Evolutionary conservation across 2,888 invertebrate species (phyloP), one percentile per base, ranked within the genome.

Genomic region (Tuberolachnus salignus): DNA sequence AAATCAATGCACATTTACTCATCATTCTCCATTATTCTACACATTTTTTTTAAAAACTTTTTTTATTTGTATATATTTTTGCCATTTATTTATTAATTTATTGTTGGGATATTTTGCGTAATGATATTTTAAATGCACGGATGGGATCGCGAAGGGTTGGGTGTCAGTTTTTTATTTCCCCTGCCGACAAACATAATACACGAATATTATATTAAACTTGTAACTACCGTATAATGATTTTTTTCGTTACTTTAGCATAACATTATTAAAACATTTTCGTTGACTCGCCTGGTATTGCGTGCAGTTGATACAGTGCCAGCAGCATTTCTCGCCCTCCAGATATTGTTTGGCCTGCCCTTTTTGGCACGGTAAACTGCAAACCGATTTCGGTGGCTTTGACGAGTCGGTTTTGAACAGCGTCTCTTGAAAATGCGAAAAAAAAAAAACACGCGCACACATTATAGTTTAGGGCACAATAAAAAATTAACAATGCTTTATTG

Each of bases 241-340:
- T 69, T 69, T 34, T 42, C 42, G 14, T 69, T 72, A 34, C 34
- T 34, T 34, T 34, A 34, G 34, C 3, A 34, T 34, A 34, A 34
- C n/a, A n/a, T n/a, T 61, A 49, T 19, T 61, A 61, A 66, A 75
- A 57, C 75, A 44, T 21, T 26, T 16, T 67, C 6, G 6, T 34
- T 34, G 34, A 34, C 75, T 86, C 85, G 91, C 92, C 90, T 95
- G 93, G 87, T 94, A 94, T 84, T 91, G 91, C 66, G 92, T 91
- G 86, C 97, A 95, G 86, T 93, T 93, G 87, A 93, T 92, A 86
- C 95, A 96, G 85, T 94, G 94, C 95, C 95, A 96, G 86, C 95
- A 96, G 86, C 95, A 95, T 85, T 92, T 93, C 86, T 95, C 95
- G 0, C 95, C 95, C 85, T 95, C 95, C 64, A 95, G 92, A 86